Percentiles rank a stretch among this genome's conserved stretches.
These are phyloP conservation scores for Ypsolopha sequella DNA, from an alignment of 2,888 invertebrate genomes.

Conservation along the genomic window DNA sequence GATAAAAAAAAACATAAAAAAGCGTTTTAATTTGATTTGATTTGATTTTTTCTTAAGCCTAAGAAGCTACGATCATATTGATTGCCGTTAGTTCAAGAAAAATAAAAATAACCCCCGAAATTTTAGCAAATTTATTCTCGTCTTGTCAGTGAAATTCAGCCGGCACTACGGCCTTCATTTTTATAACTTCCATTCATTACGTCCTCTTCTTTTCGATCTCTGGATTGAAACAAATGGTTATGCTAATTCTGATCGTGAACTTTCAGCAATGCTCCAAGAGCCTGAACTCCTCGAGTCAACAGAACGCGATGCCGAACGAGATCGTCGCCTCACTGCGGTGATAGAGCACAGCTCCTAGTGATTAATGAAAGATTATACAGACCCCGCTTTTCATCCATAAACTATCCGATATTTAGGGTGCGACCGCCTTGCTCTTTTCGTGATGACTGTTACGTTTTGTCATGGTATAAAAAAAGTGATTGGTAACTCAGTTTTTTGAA, in stretches of 20 bases:
- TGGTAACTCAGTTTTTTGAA: too few species aligned
- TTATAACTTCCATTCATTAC: neutral
- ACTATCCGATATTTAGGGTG: conserved; percentile 46
- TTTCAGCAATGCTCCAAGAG: conserved; percentile 68
- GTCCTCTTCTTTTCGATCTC: neutral
- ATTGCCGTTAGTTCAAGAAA: too few species aligned
- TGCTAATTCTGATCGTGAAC: conserved; percentile 8
- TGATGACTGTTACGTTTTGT: neutral
- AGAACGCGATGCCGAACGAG: conserved; percentile 66
- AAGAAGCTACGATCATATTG: too few species aligned
- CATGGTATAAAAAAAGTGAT: too few species aligned
- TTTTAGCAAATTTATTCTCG: too few species aligned
- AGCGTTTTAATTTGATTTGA: neutral
- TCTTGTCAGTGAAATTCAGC: too few species aligned
- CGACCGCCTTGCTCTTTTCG: neutral
- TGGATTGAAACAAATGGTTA: conserved; percentile 4
- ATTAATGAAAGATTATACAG: conserved; percentile 54
- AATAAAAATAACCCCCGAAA: too few species aligned
- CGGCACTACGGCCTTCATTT: neutral
- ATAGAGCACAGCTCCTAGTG: conserved; percentile 51
- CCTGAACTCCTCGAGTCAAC: conserved; percentile 61
- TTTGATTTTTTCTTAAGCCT: too few species aligned
- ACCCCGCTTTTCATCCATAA: conserved; percentile 36
- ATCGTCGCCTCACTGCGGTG: conserved; percentile 65
- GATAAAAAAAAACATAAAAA: neutral